Evolutionary conservation across 1,140 invertebrate genomes (phyloP).

Genomic region (Drosophila dunni): DNA sequence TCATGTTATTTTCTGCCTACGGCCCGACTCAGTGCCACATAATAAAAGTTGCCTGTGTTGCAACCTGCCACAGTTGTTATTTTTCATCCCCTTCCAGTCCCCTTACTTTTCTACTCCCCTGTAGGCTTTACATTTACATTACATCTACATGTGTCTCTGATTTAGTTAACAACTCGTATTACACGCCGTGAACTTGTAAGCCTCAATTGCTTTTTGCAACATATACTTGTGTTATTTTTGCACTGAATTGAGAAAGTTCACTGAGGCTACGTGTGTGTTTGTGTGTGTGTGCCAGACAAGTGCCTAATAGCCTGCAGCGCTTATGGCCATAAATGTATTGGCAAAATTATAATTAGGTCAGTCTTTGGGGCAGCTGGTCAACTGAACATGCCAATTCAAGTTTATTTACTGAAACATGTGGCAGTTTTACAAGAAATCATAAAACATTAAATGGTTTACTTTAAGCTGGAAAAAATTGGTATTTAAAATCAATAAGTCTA

Average conservation of each 20-base stretch:
- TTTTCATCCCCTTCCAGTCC: background rate
- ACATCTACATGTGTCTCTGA: slow-evolving; percentile 34
- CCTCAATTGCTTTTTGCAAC: slow-evolving; percentile 37
- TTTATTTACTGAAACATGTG: no score
- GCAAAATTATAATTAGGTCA: slow-evolving; percentile 15
- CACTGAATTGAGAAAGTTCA: background rate
- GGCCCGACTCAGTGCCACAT: slow-evolving; percentile 34
- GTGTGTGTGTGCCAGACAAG: background rate
- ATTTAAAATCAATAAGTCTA: no score
- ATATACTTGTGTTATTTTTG: slow-evolving; percentile 28
- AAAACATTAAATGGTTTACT: no score
- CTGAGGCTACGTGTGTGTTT: background rate
- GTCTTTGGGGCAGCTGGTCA: background rate
- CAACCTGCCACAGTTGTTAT: slow-evolving; percentile 8
- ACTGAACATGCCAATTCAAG: no score
- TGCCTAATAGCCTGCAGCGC: background rate
- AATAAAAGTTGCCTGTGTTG: slow-evolving; percentile 41
- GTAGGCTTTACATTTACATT: slow-evolving; percentile 32
- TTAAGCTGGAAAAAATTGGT: no score
- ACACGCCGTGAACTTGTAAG: slow-evolving; percentile 40
- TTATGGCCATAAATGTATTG: background rate
- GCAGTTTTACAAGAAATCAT: no score
- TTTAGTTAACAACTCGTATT: slow-evolving; percentile 51
- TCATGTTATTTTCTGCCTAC: slow-evolving; percentile 49
- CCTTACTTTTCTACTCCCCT: slow-evolving; percentile 1